A percentile compares a stretch with the other conserved stretches of the same genome.
Conservation (phyloP, 1,140 invertebrate genomes). For the Bombus turneri region DNA sequence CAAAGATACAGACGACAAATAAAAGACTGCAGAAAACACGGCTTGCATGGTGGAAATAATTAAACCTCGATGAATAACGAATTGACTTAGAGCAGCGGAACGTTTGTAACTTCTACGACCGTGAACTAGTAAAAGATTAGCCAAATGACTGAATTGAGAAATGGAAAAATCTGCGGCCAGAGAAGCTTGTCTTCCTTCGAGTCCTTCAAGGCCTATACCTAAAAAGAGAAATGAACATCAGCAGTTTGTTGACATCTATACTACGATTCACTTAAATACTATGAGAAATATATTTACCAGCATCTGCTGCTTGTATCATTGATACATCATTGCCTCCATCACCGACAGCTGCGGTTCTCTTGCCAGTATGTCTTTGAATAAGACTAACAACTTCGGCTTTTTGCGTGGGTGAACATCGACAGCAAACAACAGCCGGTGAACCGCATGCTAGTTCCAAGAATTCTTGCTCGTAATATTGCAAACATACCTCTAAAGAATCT, state of each 20-base stretch:
- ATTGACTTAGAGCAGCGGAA: conserved; percentile 97
- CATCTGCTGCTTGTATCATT: conserved; percentile 98
- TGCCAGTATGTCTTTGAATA: conserved; percentile 94
- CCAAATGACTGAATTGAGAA: conserved; percentile 94
- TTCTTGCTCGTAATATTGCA: conserved; percentile 97
- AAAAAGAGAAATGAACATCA: conserved; percentile 28
- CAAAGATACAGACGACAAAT: conserved; percentile 97
- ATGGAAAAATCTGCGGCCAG: conserved; percentile 99
- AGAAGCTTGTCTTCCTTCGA: conserved; percentile 97
- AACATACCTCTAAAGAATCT: conserved; percentile 96
- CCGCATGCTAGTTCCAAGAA: conserved; percentile 96
- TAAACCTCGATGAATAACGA: conserved; percentile 98
- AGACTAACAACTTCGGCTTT: conserved; percentile 97
- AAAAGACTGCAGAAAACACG: conserved; percentile 99
- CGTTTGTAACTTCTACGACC: conserved; percentile 97
- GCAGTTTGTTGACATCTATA: background rate
- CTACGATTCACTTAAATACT: background rate
- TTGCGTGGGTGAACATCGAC: conserved; percentile 98
- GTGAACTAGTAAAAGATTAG: conserved; percentile 95
- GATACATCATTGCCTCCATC: conserved; percentile 95
- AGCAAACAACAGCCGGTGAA: conserved; percentile 97
- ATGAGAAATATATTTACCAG: conserved; percentile 82
- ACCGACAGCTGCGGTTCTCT: conserved; percentile 91
- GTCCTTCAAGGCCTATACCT: conserved; percentile 97
- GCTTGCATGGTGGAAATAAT: conserved; percentile 99